Evolutionary conservation across 2,888 invertebrate genomes (phyloP).

Genomic region (Diploptera punctata): DNA sequence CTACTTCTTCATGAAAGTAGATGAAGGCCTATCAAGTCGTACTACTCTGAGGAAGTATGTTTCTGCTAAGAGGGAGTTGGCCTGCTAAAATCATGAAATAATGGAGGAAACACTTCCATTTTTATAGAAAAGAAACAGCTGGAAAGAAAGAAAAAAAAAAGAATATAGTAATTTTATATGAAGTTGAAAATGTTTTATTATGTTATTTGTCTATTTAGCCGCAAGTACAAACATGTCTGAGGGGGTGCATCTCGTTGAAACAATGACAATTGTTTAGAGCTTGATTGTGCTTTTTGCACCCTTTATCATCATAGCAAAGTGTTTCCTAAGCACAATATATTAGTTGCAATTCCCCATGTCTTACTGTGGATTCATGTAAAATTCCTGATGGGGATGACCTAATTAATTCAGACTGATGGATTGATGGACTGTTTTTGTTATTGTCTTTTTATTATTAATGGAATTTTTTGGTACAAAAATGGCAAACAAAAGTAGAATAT

Average conservation of each 20-base stretch:
- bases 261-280: neutral
- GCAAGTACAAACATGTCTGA: constrained; percentile 19
- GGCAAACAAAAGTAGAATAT: neutral
- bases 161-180: constrained; percentile 4
- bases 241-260: neutral
- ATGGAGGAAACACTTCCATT: neutral
- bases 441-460: constrained; percentile 26
- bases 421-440: constrained; percentile 26
- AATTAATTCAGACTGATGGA: constrained; percentile 29
- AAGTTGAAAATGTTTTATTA: constrained; percentile 29
- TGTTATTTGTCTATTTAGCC: constrained; percentile 26
- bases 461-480: constrained; percentile 34
- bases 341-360: neutral
- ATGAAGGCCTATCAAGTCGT: neutral
- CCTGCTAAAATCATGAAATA: neutral
- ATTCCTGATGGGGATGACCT: constrained; percentile 20
- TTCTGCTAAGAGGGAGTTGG: neutral
- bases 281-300: neutral
- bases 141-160: neutral
- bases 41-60: neutral
- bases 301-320: neutral
- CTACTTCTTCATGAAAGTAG: neutral
- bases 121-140: constrained; percentile 2
- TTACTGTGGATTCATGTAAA: neutral
- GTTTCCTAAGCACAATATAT: neutral